Percentiles rank a stretch among this genome's conserved stretches.
Conservation (phyloP, 2,113 vertebrate genomes). For the Malurus elegans region DNA sequence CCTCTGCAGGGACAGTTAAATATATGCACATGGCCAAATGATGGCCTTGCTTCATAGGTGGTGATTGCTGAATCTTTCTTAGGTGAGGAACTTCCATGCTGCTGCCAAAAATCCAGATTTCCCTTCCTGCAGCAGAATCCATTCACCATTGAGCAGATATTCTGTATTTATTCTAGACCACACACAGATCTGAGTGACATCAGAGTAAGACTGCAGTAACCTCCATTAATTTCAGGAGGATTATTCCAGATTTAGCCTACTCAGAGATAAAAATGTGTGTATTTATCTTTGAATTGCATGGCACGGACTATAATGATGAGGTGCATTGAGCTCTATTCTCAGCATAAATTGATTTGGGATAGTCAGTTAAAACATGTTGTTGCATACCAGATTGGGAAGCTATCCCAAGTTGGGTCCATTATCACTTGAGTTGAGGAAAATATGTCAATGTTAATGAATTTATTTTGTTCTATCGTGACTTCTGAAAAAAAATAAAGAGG, state of each 20-base stretch:
- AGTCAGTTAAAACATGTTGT: background rate
- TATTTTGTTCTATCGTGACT: background rate
- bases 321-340: background rate
- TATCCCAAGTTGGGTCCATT: background rate
- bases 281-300: background rate
- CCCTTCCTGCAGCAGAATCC: background rate
- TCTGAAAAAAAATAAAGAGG: background rate
- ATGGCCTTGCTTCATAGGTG: background rate
- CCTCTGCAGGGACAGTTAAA: background rate
- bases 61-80: background rate
- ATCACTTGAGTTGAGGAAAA: background rate
- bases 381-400: background rate
- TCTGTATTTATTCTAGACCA: background rate
- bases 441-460: background rate
- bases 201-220: background rate
- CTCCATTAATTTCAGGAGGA: constrained; percentile 27
- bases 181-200: background rate
- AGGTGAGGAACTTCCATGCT: background rate
- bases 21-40: background rate
- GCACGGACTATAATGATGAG: background rate
- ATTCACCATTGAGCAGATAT: background rate
- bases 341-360: background rate
- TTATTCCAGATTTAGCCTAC: background rate
- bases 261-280: background rate
- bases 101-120: background rate